A percentile compares a stretch with the other conserved stretches of the same genome.
phyloP scores from a whole-genome alignment of 2,888 invertebrate genomes.

The Drosophila paranaensis region DNA sequence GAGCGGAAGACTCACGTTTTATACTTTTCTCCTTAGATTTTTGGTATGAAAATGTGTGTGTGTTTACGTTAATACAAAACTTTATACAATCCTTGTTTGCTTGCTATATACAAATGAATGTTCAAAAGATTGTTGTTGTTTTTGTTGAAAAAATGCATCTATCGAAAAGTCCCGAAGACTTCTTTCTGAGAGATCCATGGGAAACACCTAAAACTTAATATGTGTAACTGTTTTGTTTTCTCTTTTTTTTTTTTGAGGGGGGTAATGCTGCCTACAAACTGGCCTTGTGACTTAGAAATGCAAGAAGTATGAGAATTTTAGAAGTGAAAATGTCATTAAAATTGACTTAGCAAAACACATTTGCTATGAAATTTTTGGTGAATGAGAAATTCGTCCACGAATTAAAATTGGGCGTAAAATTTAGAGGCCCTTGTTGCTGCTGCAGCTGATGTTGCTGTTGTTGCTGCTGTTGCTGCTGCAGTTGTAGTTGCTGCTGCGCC shows the following conservation, averaged over 20 bases:
- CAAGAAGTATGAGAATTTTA: constrained; percentile 23
- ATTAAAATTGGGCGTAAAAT: constrained; percentile 84
- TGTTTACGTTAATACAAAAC: constrained; percentile 48
- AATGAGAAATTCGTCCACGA: constrained; percentile 85
- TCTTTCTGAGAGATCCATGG: constrained; percentile 34
- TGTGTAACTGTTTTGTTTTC: constrained; percentile 14
- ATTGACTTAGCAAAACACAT: constrained; percentile 83
- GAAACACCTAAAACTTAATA: constrained; percentile 35
- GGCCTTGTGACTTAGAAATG: constrained; percentile 41
- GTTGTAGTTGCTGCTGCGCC: constrained; percentile 41
- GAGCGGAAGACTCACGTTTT: constrained; percentile 69
- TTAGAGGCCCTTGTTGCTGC: constrained; percentile 53
- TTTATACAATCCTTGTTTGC: constrained; percentile 33
- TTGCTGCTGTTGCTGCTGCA: constrained; percentile 12
- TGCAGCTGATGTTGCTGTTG: constrained; percentile 49
- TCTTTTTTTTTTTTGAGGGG: not conserved
- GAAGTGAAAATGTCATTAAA: constrained; percentile 10
- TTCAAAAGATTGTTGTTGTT: constrained; percentile 23
- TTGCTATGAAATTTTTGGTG: constrained; percentile 84
- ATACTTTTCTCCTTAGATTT: constrained; percentile 16
- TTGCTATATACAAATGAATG: constrained; percentile 48
- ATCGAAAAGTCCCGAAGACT: constrained; percentile 19
- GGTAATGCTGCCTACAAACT: constrained; percentile 37
- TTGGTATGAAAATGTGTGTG: constrained; percentile 57
- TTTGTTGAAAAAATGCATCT: constrained; percentile 37